Conservation (phyloP, 2,797 vertebrate species). For the Rachycentron canadum region DNA sequence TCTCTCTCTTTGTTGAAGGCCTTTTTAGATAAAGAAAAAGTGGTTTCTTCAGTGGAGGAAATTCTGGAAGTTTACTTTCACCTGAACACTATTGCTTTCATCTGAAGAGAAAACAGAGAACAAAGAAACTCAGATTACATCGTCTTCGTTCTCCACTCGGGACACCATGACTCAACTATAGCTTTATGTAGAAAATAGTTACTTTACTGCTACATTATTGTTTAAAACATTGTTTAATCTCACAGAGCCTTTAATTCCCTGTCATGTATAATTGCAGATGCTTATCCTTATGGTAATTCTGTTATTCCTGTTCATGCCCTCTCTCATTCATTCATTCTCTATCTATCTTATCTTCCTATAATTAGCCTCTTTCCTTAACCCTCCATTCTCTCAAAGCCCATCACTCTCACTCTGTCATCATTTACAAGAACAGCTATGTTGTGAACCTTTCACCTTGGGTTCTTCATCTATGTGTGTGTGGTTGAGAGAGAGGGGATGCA, state of each 20-base stretch:
- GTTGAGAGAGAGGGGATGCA: conserved; percentile 4
- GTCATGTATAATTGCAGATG: background rate
- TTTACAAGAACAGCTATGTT: conserved; percentile 24
- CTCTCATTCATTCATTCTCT: background rate
- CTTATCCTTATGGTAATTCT: background rate
- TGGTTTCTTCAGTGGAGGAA: no score
- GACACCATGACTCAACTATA: no score
- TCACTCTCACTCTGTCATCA: background rate
- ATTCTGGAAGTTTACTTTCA: no score
- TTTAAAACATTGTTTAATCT: no score
- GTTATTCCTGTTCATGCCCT: background rate
- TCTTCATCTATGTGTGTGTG: conserved; percentile 10
- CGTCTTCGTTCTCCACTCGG: no score
- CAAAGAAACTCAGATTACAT: no score
- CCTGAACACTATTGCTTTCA: no score
- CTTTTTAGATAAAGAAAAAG: no score
- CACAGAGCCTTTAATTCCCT: background rate
- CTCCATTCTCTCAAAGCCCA: background rate
- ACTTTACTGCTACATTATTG: no score
- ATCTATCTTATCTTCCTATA: conserved; percentile 13
- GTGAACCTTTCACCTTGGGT: conserved; percentile 38
- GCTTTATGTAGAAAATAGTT: no score
- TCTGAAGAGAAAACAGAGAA: no score
- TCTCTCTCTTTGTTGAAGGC: no score
- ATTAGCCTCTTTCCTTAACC: background rate